phyloP scores from a whole-genome alignment of 64 coral and sea anemone species.

The Hydrozoanthus tunicans region DNA sequence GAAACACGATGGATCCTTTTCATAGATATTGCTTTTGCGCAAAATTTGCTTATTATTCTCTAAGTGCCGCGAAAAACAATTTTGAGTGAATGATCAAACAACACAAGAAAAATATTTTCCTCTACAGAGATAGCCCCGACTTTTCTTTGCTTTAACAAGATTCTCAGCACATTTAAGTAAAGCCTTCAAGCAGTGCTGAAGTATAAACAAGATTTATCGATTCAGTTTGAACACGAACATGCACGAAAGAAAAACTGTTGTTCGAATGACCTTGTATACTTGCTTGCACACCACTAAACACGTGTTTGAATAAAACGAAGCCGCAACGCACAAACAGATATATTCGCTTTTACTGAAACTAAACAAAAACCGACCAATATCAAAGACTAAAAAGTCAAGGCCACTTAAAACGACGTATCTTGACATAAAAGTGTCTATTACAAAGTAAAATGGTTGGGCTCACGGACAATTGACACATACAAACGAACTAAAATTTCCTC shows the following conservation, averaged over 20 bases:
- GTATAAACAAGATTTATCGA: slow-evolving; percentile 15
- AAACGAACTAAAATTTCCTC: not conserved
- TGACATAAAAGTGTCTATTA: not conserved
- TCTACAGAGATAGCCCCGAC: no score
- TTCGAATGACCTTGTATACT: not conserved
- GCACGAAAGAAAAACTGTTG: not conserved
- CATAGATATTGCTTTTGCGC: not conserved
- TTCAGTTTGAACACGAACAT: not conserved
- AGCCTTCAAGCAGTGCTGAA: slow-evolving; percentile 17
- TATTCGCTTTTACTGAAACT: not conserved
- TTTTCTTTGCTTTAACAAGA: no score
- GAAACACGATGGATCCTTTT: not conserved
- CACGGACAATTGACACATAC: slow-evolving; percentile 5
- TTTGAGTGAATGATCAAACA: no score
- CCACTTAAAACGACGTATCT: not conserved
- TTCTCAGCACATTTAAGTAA: slow-evolving; percentile 4
- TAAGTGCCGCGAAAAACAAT: not conserved
- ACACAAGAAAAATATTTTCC: no score
- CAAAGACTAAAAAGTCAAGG: not conserved
- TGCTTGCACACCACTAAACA: not conserved
- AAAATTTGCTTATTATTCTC: not conserved
- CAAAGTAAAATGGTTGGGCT: not conserved
- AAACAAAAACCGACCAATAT: not conserved
- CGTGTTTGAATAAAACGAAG: slow-evolving; percentile 29
- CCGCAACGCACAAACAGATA: not conserved